Conservation (phyloP, 2,888 invertebrate species). For the Phanerotoma sp. region DNA sequence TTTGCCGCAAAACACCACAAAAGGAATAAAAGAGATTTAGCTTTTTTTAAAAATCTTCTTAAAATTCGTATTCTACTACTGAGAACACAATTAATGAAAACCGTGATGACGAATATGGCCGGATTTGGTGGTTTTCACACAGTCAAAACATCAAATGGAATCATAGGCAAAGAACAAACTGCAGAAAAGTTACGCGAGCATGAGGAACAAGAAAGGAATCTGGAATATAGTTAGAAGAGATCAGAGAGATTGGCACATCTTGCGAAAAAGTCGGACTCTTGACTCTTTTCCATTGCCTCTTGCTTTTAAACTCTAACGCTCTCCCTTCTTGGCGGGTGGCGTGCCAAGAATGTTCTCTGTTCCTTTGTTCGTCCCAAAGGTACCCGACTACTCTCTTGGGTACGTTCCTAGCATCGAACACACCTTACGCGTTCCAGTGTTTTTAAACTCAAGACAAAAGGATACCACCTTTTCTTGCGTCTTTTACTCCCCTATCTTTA, state of each 20-base stretch:
- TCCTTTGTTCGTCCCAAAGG: slow-evolving; percentile 37
- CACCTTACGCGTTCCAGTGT: slow-evolving; percentile 38
- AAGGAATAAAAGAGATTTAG: too few relatives aligned
- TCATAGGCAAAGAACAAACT: slow-evolving; percentile 18
- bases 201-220: slow-evolving; percentile 25
- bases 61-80: too few relatives aligned
- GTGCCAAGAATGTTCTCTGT: slow-evolving; percentile 38
- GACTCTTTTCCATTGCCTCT: slow-evolving; percentile 15
- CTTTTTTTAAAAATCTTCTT: too few relatives aligned
- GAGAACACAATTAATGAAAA: too few relatives aligned
- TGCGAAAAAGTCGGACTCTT: slow-evolving; percentile 32
- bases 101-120: too few relatives aligned
- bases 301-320: slow-evolving; percentile 24
- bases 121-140: not conserved
- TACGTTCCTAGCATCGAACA: slow-evolving; percentile 36
- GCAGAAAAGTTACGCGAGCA: slow-evolving; percentile 5
- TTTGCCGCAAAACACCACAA: too few relatives aligned
- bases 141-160: not conserved
- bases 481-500: slow-evolving; percentile 18
- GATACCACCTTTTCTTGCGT: slow-evolving; percentile 28
- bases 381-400: slow-evolving; percentile 25
- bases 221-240: slow-evolving; percentile 24
- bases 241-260: slow-evolving; percentile 36
- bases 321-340: slow-evolving; percentile 32
- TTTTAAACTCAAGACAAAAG: slow-evolving; percentile 38